These are phyloP conservation scores for Acipenser oxyrinchus DNA, from an alignment of 2,797 vertebrate genomes.

Conservation along the genomic window DNA sequence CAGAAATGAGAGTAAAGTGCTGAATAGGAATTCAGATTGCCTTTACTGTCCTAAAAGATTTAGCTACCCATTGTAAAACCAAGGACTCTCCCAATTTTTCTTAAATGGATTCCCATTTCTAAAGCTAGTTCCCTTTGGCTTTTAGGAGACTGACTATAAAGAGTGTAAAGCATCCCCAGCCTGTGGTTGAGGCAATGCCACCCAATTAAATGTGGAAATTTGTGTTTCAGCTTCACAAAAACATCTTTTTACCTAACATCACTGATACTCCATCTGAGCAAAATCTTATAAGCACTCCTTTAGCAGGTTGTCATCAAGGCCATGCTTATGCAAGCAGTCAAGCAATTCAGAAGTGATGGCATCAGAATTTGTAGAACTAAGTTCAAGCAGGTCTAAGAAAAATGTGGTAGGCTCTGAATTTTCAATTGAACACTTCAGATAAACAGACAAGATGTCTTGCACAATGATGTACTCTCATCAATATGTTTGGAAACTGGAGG, in stretches of 20 bases:
- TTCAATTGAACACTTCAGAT: slow-evolving; percentile 4
- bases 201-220: slow-evolving; percentile 25
- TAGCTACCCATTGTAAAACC: slow-evolving; percentile 14
- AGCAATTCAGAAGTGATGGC: slow-evolving; percentile 3
- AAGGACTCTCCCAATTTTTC: slow-evolving; percentile 5
- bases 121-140: slow-evolving; percentile 10
- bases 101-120: neutral
- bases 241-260: slow-evolving; percentile 16
- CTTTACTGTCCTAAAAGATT: slow-evolving; percentile 11
- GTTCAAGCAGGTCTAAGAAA: slow-evolving; percentile 10
- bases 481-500: slow-evolving; percentile 3
- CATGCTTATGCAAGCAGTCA: slow-evolving; percentile 1
- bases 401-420: slow-evolving; percentile 1
- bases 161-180: slow-evolving; percentile 12
- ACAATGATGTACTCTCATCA: slow-evolving; percentile 10
- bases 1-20: slow-evolving; percentile 4
- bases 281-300: slow-evolving; percentile 21
- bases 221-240: neutral
- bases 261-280: slow-evolving; percentile 25
- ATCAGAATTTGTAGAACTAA: slow-evolving; percentile 5
- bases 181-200: slow-evolving; percentile 26
- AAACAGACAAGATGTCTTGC: slow-evolving; percentile 10
- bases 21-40: slow-evolving; percentile 1
- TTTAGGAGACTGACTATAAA: slow-evolving; percentile 15
- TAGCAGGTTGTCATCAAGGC: slow-evolving; percentile 11